Evolutionary conservation across 2,113 vertebrate species (phyloP).

Genomic region (Panthera tigris): DNA sequence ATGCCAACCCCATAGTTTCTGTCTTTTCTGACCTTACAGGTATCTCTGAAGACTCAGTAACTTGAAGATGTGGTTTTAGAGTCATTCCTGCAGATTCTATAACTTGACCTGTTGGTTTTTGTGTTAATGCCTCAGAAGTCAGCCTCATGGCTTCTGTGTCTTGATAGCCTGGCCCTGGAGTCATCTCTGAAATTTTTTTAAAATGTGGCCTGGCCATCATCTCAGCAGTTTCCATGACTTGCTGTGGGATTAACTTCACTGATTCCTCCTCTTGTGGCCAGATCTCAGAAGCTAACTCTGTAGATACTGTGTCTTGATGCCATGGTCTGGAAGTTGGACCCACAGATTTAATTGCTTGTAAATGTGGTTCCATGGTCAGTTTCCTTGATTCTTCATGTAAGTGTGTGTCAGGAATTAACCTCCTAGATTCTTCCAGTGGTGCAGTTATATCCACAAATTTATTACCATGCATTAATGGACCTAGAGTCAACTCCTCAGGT

Average conservation of each 20-base stretch:
- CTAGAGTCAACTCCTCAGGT: neutral
- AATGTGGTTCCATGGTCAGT: neutral
- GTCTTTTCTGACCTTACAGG: conserved; percentile 2
- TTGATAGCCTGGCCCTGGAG: neutral
- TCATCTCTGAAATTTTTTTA: neutral
- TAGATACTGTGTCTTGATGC: neutral
- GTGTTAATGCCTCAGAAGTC: neutral
- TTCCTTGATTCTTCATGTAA: neutral
- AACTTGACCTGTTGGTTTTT: conserved; percentile 5
- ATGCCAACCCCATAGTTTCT: neutral
- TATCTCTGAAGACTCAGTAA: neutral
- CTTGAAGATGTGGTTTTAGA: neutral
- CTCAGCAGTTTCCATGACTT: neutral
- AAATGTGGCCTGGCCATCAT: neutral
- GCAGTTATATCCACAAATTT: neutral
- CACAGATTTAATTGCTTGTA: neutral
- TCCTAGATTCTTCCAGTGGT: neutral
- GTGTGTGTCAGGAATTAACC: neutral
- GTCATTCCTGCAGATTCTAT: neutral
- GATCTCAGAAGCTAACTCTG: neutral
- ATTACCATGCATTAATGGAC: neutral
- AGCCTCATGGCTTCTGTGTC: neutral
- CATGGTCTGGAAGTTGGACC: neutral
- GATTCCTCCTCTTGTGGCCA: conserved; percentile 2
- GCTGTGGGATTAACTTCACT: neutral